phyloP scores from a whole-genome alignment of 2,888 invertebrate genomes.

The Suillia variegata region DNA sequence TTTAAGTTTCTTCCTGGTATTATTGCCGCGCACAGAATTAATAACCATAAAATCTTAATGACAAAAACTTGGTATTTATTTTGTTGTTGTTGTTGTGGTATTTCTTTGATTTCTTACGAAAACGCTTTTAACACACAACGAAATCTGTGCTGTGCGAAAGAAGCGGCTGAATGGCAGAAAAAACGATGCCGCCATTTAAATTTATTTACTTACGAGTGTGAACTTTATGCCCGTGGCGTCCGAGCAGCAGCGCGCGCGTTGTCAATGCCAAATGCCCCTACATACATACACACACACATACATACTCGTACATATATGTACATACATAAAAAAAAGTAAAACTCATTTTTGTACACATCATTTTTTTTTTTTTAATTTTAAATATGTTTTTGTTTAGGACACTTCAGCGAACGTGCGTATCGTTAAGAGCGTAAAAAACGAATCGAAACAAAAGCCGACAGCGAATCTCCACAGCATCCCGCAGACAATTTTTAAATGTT shows the following conservation, averaged over 20 bases:
- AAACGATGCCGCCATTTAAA: constrained; percentile 47
- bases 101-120: constrained; percentile 42
- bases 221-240: constrained; percentile 45
- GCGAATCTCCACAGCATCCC: not conserved
- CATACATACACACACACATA: too few relatives aligned
- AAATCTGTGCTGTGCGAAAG: not conserved
- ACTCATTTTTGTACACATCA: not conserved
- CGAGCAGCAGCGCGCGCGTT: constrained; percentile 1
- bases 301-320: too few relatives aligned
- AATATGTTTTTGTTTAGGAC: not conserved
- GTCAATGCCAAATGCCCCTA: not conserved
- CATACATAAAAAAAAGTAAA: not conserved
- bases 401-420: not conserved
- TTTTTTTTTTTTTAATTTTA: too few relatives aligned
- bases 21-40: constrained; percentile 36
- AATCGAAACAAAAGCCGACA: too few relatives aligned
- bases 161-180: too few relatives aligned
- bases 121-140: constrained; percentile 30
- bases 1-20: not conserved
- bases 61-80: constrained; percentile 30
- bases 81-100: not conserved
- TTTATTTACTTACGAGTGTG: constrained; percentile 53
- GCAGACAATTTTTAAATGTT: not conserved
- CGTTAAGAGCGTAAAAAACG: too few relatives aligned
- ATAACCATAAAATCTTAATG: constrained; percentile 52